Conservation (phyloP, 1,140 invertebrate species). For the Centruroides sculpturatus region DNA sequence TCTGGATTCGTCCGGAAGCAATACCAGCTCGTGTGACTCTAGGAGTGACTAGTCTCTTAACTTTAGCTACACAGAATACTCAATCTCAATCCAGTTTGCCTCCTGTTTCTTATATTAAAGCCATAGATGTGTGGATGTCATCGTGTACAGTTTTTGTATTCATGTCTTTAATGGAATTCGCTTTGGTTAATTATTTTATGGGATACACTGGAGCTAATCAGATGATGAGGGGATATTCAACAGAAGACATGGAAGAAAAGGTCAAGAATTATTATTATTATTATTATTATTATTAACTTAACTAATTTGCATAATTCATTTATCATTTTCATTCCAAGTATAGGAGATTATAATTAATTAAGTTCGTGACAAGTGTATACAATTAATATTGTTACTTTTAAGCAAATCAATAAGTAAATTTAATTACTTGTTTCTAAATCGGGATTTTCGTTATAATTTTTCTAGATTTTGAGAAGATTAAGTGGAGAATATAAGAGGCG, state of each 20-base stretch:
- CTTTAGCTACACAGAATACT: constrained; percentile 76
- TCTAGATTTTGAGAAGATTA: too few species aligned
- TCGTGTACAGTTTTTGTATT: constrained; percentile 85
- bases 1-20: constrained; percentile 49
- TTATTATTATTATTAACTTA: too few species aligned
- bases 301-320: too few species aligned
- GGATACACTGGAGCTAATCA: constrained; percentile 55
- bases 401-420: too few species aligned
- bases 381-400: too few species aligned
- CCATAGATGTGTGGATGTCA: constrained; percentile 87
- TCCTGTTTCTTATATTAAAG: constrained; percentile 78
- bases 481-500: too few species aligned
- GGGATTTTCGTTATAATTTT: too few species aligned
- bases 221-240: constrained; percentile 77
- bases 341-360: too few species aligned
- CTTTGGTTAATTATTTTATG: constrained; percentile 61
- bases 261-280: too few species aligned
- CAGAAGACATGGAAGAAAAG: constrained; percentile 43
- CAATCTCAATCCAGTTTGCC: constrained; percentile 79
- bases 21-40: constrained; percentile 45
- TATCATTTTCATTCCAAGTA: too few species aligned
- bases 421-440: too few species aligned
- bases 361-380: too few species aligned
- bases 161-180: constrained; percentile 81
- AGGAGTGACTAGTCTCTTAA: constrained; percentile 43